Evolutionary conservation across 2,888 invertebrate species (phyloP).

Genomic region (Tipula confusa): DNA sequence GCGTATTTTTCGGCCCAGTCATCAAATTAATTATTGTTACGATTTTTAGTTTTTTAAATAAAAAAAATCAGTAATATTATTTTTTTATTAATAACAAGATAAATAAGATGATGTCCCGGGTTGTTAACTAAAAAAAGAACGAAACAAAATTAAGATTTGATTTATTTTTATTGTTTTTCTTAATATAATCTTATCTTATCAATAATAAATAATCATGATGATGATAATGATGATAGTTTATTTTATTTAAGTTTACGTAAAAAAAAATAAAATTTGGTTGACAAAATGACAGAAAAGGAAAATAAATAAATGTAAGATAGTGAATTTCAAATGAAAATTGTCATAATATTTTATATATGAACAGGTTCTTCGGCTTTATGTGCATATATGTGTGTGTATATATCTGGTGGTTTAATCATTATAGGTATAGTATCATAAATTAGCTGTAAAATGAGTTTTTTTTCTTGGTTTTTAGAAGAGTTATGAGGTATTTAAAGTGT

Average conservation of each 20-base stretch:
- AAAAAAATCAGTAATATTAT: background rate
- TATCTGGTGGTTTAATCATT: background rate
- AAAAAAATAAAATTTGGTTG: background rate
- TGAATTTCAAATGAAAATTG: background rate
- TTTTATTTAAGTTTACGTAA: background rate
- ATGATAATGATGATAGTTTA: background rate
- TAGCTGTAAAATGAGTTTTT: background rate
- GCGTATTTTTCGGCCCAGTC: background rate
- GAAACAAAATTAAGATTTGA: background rate
- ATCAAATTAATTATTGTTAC: background rate
- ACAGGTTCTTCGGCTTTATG: conserved; percentile 20
- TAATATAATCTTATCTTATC: conserved; percentile 20
- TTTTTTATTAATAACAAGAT: background rate
- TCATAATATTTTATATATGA: background rate
- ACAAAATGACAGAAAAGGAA: background rate
- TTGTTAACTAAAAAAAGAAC: background rate
- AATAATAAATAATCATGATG: conserved; percentile 9
- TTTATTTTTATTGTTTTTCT: conserved; percentile 9
- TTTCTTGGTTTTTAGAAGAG: too few relatives aligned
- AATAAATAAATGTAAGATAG: background rate
- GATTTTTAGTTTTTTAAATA: background rate
- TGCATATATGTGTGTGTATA: background rate
- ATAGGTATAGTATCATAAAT: background rate
- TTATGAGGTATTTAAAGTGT: conserved; percentile 25
- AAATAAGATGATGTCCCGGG: background rate